Conservation (phyloP, 2,797 vertebrate genomes). For the Alauda arvensis region DNA sequence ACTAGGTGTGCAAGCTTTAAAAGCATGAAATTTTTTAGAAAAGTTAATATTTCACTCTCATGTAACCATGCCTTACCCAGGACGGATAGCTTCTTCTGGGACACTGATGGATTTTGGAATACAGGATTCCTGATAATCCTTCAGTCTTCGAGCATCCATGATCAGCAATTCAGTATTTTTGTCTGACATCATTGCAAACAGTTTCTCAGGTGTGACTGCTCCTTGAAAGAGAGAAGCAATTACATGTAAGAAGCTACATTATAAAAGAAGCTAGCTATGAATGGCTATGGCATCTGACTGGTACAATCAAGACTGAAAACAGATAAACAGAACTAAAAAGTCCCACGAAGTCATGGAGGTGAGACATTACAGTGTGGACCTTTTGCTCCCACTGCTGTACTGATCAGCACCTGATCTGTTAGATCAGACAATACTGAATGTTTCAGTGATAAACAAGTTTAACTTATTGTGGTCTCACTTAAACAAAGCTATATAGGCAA, state of each 20-base stretch:
- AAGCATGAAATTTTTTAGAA: neutral
- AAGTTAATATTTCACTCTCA: neutral
- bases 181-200: slow-evolving; percentile 91
- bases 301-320: neutral
- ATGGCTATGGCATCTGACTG: neutral
- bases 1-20: neutral
- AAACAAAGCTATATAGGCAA: neutral
- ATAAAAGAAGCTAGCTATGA: neutral
- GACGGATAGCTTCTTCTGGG: slow-evolving; percentile 89
- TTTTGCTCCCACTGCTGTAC: neutral
- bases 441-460: neutral
- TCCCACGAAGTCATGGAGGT: neutral
- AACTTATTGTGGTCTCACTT: neutral
- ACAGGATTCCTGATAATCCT: slow-evolving; percentile 88
- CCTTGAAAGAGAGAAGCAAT: slow-evolving; percentile 66
- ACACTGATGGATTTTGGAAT: slow-evolving; percentile 87
- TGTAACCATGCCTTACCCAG: slow-evolving; percentile 80
- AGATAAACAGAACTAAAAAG: neutral
- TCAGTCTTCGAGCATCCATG: slow-evolving; percentile 88
- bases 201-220: slow-evolving; percentile 85
- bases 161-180: slow-evolving; percentile 82
- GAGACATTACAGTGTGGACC: rapidly evolving
- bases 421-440: neutral
- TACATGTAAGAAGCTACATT: neutral
- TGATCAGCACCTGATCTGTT: neutral